Conservation (phyloP, 2,113 vertebrate genomes). For the Poicephalus gulielmi region DNA sequence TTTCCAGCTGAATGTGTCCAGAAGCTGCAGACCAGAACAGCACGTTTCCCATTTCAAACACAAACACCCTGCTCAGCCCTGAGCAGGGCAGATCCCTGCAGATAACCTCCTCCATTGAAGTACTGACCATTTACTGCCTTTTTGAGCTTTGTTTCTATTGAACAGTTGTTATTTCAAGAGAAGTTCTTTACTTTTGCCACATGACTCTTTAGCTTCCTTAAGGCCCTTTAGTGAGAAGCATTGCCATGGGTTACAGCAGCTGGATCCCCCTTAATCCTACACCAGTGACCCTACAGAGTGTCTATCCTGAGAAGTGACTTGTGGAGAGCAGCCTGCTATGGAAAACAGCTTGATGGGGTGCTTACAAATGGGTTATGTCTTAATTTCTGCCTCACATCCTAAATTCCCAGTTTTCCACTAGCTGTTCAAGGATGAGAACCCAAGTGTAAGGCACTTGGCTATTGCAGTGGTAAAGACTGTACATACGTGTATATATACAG, state of each 20-base stretch:
- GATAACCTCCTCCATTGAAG: not conserved
- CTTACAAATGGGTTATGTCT: not conserved
- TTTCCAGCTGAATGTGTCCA: not conserved
- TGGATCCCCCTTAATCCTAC: not conserved
- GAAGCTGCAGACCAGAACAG: not conserved
- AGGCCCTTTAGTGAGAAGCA: not conserved
- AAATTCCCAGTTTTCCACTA: not conserved
- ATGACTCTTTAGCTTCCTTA: not conserved
- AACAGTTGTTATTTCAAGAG: not conserved
- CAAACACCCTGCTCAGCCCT: not conserved
- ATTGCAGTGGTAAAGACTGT: not conserved
- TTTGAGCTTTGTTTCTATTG: not conserved
- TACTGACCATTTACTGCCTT: not conserved
- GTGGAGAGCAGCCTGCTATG: not conserved
- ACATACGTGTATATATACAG: not conserved
- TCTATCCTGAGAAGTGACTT: not conserved
- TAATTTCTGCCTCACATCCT: not conserved
- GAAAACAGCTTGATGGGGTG: not conserved
- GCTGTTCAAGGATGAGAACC: not conserved
- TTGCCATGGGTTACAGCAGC: rapidly evolving
- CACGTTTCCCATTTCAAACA: not conserved
- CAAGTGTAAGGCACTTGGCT: not conserved
- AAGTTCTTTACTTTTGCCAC: not conserved
- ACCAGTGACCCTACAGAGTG: not conserved
- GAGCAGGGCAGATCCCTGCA: not conserved